Conservation (phyloP, 2,888 invertebrate species). For the Drosophila mimica region DNA sequence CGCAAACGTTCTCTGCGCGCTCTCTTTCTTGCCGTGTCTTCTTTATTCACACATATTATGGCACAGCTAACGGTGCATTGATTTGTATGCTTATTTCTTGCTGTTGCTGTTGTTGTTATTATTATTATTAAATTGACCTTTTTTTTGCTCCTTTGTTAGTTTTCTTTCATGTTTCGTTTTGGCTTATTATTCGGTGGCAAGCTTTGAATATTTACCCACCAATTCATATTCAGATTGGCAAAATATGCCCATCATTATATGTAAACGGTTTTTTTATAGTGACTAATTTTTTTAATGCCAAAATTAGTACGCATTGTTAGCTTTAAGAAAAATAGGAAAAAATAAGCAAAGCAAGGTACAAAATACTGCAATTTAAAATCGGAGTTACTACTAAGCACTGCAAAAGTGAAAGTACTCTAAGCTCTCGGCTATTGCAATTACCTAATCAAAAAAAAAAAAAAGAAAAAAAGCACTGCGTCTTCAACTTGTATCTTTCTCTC, state of each 20-base stretch:
- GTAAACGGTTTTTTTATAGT: slow-evolving; percentile 44
- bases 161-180: slow-evolving; percentile 33
- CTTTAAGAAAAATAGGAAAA: slow-evolving; percentile 4
- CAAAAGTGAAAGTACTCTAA: slow-evolving; percentile 56
- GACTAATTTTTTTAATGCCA: slow-evolving; percentile 60
- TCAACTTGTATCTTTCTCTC: background rate
- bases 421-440: slow-evolving; percentile 47
- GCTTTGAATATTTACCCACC: slow-evolving; percentile 47
- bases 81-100: slow-evolving; percentile 34
- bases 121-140: slow-evolving; percentile 79
- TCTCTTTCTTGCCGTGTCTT: slow-evolving; percentile 16
- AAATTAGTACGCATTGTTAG: slow-evolving; percentile 71
- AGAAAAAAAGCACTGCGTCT: slow-evolving; percentile 5
- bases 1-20: slow-evolving; percentile 20
- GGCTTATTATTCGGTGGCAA: slow-evolving; percentile 55
- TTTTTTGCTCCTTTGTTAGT: slow-evolving; percentile 57
- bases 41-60: slow-evolving; percentile 51
- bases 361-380: slow-evolving; percentile 16
- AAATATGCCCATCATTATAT: slow-evolving; percentile 23
- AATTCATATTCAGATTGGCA: slow-evolving; percentile 66
- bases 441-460: slow-evolving; percentile 40
- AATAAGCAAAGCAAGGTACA: background rate
- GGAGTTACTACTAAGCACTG: slow-evolving; percentile 31
- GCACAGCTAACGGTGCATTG: slow-evolving; percentile 77
- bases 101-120: slow-evolving; percentile 30